phyloP scores from a whole-genome alignment of 2,888 invertebrate species.

The Pristionchus entomophagus region DNA sequence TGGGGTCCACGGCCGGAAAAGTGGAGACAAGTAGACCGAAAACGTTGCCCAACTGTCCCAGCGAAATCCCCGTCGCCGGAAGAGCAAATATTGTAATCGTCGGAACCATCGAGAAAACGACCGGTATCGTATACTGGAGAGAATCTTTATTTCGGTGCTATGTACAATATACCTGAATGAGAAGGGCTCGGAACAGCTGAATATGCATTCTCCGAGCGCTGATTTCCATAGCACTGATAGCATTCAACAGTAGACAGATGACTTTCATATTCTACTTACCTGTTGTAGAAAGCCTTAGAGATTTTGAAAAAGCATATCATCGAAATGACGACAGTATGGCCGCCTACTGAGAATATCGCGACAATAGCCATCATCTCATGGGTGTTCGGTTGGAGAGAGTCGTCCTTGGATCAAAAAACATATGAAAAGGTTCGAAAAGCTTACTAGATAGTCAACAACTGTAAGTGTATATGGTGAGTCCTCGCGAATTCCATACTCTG shows the following conservation, averaged over 20 bases:
- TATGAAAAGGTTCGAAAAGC: too few species aligned
- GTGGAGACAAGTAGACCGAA: background rate
- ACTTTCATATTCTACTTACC: background rate
- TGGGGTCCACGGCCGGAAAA: background rate
- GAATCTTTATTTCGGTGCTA: too few species aligned
- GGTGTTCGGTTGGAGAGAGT: too few species aligned
- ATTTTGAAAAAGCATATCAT: background rate
- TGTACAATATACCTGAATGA: constrained; percentile 2
- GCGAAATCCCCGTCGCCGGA: background rate
- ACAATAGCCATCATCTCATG: background rate
- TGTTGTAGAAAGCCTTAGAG: background rate
- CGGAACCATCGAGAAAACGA: background rate
- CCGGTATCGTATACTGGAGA: too few species aligned
- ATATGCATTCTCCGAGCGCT: background rate
- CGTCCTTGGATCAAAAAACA: too few species aligned
- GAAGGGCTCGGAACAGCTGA: background rate
- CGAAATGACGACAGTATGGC: background rate
- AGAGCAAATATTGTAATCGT: background rate
- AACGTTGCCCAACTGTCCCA: background rate
- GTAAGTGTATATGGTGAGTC: background rate
- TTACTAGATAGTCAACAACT: background rate
- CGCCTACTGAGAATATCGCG: background rate
- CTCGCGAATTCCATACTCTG: background rate
- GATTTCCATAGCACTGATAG: background rate
- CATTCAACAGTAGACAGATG: background rate